These are phyloP conservation scores for Lasioglossum malachurum DNA, from an alignment of 2,888 invertebrate species.

Conservation along the genomic window DNA sequence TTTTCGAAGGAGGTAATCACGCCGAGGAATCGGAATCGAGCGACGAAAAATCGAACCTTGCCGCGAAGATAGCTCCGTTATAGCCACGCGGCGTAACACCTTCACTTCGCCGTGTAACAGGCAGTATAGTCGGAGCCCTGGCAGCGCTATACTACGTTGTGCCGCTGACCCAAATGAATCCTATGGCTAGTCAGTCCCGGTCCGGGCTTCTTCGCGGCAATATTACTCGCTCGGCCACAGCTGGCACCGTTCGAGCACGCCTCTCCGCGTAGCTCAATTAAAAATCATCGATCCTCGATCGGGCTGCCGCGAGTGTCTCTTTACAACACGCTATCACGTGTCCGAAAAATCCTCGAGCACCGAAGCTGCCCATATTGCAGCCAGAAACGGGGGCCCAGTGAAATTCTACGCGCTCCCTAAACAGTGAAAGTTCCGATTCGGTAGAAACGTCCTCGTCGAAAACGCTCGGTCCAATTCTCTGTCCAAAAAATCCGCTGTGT, in stretches of 20 bases:
- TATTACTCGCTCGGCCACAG: conserved; percentile 62
- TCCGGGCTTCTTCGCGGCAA: conserved; percentile 79
- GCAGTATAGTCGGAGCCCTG: conserved; percentile 69
- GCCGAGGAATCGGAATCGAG: conserved; percentile 7
- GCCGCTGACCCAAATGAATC: conserved; percentile 83
- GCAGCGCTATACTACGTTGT: conserved; percentile 75
- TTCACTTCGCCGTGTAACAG: conserved; percentile 71
- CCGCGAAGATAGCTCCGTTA: conserved; percentile 73
- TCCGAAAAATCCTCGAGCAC: neutral
- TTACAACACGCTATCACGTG: neutral
- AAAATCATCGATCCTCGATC: neutral
- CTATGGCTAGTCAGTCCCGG: conserved; percentile 80
- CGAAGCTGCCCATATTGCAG: conserved; percentile 52
- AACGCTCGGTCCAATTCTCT: neutral
- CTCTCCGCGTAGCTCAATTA: conserved; percentile 10
- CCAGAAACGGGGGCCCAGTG: conserved; percentile 36
- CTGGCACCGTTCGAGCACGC: conserved; percentile 35
- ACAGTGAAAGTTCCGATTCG: conserved; percentile 51
- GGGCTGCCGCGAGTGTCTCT: conserved; percentile 11
- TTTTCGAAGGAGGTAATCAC: conserved; percentile 20
- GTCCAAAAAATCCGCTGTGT: neutral
- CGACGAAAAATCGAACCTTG: conserved; percentile 56
- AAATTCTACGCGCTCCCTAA: conserved; percentile 28
- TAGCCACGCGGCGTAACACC: conserved; percentile 66
- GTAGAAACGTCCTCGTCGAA: neutral